Base-by-base conservation (phyloP, 64 coral and sea anemone genomes). In the Dendrophyllia cribrosa region DNA sequence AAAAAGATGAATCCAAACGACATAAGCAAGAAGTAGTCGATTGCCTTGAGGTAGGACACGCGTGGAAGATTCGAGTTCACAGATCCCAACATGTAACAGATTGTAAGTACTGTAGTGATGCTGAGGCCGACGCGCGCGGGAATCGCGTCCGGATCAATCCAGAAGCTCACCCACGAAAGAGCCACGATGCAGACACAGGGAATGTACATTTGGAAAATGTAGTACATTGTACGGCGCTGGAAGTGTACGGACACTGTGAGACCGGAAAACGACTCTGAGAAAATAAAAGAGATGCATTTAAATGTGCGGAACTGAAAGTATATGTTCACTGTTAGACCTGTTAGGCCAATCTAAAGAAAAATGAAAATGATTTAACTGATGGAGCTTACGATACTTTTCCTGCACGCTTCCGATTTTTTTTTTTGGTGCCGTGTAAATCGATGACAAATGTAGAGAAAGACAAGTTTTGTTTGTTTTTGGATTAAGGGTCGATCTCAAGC, bases 1-100 rank as follows among this genome's bases (percentile, higher is more conserved):
- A 95, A n/a, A 81, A 98, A 98, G 24, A 98, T 95, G 59, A 98
- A 98, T 9, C 93, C 90, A 76, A 98, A 98, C 34, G 93, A 98
- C 48, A 89, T 81, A 10, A 95, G 56, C 17, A 98, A 58, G 52
- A 98, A 98, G 49, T 98, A 90, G 60, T 98, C 96, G 24, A 98
- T 98, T 4, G 96, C 90, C 51, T 98, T 98, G 46, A 95, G 76
- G 74, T 98, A 98, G 1, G 96, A 95, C 49, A 98, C 96, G 34
- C 93, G 83, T 16, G 96, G 96, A 11, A 98, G 90, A 11, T 98
- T 98, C 5, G 90, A 89, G 70, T 98, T 98, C 1, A 98, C 96
- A 11, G 93, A 95, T 43, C 92, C 87, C n/a, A 98, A 76, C 96
- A 98, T 98, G 63, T 98, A 98, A 60, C 94, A 92, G 17, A 98